phyloP scores from a whole-genome alignment of 2,888 invertebrate genomes.

The Zhengitettix transpicula region DNA sequence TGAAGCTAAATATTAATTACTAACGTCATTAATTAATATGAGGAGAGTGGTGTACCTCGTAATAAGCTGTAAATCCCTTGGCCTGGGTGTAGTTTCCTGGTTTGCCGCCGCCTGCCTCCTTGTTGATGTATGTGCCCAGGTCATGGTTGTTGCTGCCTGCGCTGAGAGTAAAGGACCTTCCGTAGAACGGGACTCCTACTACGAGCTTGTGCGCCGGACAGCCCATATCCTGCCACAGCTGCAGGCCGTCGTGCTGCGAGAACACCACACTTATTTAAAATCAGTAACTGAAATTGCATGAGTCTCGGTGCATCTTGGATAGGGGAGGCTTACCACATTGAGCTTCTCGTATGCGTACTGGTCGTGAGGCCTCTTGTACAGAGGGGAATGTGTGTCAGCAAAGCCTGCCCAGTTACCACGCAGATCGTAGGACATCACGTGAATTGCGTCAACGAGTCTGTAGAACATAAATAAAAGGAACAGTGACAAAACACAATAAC shows the following conservation, averaged over 20 bases:
- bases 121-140: slow-evolving; percentile 73
- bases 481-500: neutral
- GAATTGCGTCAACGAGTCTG: slow-evolving; percentile 61
- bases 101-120: slow-evolving; percentile 74
- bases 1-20: no score
- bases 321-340: slow-evolving; percentile 56
- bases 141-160: slow-evolving; percentile 68
- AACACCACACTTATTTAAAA: neutral
- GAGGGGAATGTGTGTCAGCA: slow-evolving; percentile 74
- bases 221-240: slow-evolving; percentile 77
- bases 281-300: neutral
- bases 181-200: slow-evolving; percentile 81
- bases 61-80: slow-evolving; percentile 73
- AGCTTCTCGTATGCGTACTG: slow-evolving; percentile 79
- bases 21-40: no score
- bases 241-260: slow-evolving; percentile 64
- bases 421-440: slow-evolving; percentile 75
- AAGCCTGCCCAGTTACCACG: slow-evolving; percentile 84
- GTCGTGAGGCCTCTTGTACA: slow-evolving; percentile 72
- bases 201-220: slow-evolving; percentile 74
- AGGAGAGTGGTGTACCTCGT: slow-evolving; percentile 52
- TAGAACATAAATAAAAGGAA: slow-evolving; percentile 4
- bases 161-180: slow-evolving; percentile 67
- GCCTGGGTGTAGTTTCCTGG: slow-evolving; percentile 77
- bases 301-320: neutral